Evolutionary conservation across 2,797 vertebrate genomes (phyloP), one percentile per base, ranked within the genome.

Genomic region (Scolopax bukidnonensis): DNA sequence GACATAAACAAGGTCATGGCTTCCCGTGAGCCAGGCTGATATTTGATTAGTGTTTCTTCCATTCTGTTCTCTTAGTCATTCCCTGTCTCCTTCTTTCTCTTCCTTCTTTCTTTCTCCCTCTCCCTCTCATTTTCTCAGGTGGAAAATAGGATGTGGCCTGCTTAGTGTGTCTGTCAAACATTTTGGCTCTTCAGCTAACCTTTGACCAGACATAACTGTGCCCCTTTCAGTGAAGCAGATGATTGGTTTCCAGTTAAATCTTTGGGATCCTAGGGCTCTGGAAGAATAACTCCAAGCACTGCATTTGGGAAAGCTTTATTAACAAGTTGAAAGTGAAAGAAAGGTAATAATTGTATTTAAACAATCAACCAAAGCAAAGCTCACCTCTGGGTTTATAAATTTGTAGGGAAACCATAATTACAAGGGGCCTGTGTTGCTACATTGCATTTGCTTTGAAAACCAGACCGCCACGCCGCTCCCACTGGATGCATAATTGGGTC

Each of bases 341-440:
- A 98, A 98, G 96, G 96, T 98, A 98, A 98, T 98, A 97, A 98
- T 98, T 97, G 95, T 97, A 96, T 97, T 98, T 98, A 97, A 97
- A 97, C 93, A 96, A 96, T 97, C 93, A 96, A 96, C 94, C 97
- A 98, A 98, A 97, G 98, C 94, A 89, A 94, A 96, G 96, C 97
- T 98, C 98, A 98, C 98, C 98, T 98, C 95, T 91, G 90, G 96
- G 95, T 97, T 97, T 97, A 96, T 97, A 97, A 97, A 97, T 97
- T 97, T 97, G 96, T 87, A 91, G 96, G 91, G 93, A 97, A 96
- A 91, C 90, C 84, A 81, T 97, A 98, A 98, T 98, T 97, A 97
- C 93, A 96, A 96, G 95, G 85, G 86, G 27, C 85, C 95, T 95
- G 95, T 95, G 92, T 91, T 96, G 95, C 90, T 95, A 95, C 97